Base-by-base conservation (phyloP, 1,140 invertebrate genomes). In the Drosophila mayri region DNA sequence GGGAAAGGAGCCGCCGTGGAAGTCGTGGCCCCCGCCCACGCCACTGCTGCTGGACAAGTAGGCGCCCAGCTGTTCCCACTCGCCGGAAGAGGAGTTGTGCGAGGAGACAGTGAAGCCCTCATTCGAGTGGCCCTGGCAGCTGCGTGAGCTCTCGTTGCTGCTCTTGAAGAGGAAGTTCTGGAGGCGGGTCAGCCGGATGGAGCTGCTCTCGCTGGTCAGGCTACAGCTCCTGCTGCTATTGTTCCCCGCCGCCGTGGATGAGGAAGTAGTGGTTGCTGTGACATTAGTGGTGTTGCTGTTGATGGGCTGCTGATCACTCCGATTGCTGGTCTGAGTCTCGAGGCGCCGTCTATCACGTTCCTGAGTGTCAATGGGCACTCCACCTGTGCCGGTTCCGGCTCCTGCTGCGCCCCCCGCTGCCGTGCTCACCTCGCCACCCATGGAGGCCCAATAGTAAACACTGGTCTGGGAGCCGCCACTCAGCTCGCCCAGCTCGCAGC, bases 151-250 rank as follows among this genome's bases (percentile, higher is more conserved):
- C 55, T 92, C 91, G 47, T 92, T 92, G 87, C 90, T 92, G 47
- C 84, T 92, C 68, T 92, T 88, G 32, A 92, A 92, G 1, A 92
- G 91, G 79, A 92, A 91, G 66, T 92, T 92, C 63, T 92, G 91
- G 20, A 92, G 77, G 0, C 91, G 72, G 8, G 91, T 92, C 10
- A 92, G 57, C 35, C 88, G 73, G 3, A 87, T 83, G 30, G 91
- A 92, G 63, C 87, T 92, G 46, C 91, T 92, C 37, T 92, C 91
- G 41, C 91, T 92, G 41, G 91, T 92, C 18, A 92, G 63, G 57
- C 91, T 92, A 49, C 91, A 92, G 43, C 91, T 91, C 35, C 91
- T 70, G 44, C 91, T 92, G 46, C 65, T 54, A 7, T 16, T 68
- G 38, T 41, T 70, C n/a, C 59, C 55, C 4, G 68, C 50, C 1